Percentiles rank a stretch among this genome's conserved stretches.
Conservation (phyloP, 2,797 vertebrate species). For the Parotocinclus haroldoi region DNA sequence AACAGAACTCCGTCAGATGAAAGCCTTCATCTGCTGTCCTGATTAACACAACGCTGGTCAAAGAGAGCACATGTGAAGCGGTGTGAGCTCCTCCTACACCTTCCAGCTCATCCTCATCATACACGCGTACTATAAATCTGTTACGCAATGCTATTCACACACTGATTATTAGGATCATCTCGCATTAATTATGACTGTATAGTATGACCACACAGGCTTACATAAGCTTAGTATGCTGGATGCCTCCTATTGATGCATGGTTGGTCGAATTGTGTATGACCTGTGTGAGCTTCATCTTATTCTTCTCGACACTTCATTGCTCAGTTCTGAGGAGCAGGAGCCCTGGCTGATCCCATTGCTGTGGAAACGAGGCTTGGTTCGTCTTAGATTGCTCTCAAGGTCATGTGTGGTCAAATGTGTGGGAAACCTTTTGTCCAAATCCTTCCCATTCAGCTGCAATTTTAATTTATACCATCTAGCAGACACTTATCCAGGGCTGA, state of each 20-base stretch:
- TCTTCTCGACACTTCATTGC: constrained; percentile 35
- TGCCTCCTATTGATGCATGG: not conserved
- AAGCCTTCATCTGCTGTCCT: constrained; percentile 26
- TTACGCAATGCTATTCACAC: constrained; percentile 1
- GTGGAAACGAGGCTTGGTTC: constrained; percentile 50
- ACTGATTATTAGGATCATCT: constrained; percentile 10
- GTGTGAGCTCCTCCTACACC: constrained; percentile 1
- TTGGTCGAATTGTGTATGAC: not conserved
- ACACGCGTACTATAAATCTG: not conserved
- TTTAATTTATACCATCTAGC: not conserved
- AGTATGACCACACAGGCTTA: not conserved
- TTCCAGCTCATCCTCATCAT: not conserved
- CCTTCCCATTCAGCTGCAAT: not conserved
- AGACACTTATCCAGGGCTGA: no score
- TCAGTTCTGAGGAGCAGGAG: constrained; percentile 38
- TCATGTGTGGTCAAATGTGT: constrained; percentile 42
- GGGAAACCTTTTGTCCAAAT: constrained; percentile 19
- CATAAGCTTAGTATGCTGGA: constrained; percentile 11
- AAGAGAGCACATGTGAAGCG: not conserved
- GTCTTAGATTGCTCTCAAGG: constrained; percentile 46
- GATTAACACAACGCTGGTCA: constrained; percentile 37
- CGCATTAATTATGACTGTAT: not conserved
- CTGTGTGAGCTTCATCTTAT: constrained; percentile 25
- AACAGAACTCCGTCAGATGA: constrained; percentile 33
- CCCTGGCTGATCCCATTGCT: constrained; percentile 52